Evolutionary conservation across 2,888 invertebrate species (phyloP).

Genomic region (Epistrophe eligans): DNA sequence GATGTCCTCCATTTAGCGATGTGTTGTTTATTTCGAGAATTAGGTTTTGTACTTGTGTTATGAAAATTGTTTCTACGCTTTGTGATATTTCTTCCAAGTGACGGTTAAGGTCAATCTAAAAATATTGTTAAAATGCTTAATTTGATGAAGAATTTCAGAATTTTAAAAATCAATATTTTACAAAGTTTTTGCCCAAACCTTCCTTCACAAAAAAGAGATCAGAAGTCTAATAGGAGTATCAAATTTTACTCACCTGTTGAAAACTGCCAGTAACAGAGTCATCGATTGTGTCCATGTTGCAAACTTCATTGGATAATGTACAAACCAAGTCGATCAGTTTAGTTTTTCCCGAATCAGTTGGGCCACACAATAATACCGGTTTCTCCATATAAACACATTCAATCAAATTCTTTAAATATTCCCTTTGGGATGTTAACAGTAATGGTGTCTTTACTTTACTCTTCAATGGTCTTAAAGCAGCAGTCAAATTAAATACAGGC

Average conservation of each 20-base stretch:
- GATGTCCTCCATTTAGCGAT: neutral
- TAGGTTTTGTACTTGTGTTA: constrained; percentile 78
- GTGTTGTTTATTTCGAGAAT: constrained; percentile 66
- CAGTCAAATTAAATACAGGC: constrained; percentile 73
- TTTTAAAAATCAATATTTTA: too few species aligned
- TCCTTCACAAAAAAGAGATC: too few species aligned
- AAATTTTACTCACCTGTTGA: constrained; percentile 89
- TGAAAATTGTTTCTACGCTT: constrained; percentile 79
- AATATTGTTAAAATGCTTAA: too few species aligned
- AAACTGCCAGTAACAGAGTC: constrained; percentile 91
- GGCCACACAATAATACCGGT: constrained; percentile 89
- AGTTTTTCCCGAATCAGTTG: constrained; percentile 83
- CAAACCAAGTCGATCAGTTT: constrained; percentile 83
- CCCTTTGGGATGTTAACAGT: constrained; percentile 86
- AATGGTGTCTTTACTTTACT: constrained; percentile 83
- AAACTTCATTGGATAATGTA: constrained; percentile 81
- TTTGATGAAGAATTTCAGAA: too few species aligned
- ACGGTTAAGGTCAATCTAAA: constrained; percentile 83
- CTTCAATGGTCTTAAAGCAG: constrained; percentile 78
- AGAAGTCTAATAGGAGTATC: too few species aligned
- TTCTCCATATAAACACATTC: constrained; percentile 96
- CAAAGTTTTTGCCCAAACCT: too few species aligned
- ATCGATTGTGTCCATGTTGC: constrained; percentile 83
- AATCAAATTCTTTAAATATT: constrained; percentile 90
- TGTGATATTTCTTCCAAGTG: constrained; percentile 89